Evolutionary conservation across 30 jellyfish, hydroid and myxozoan species (phyloP).

Genomic region (Morbakka virulenta): DNA sequence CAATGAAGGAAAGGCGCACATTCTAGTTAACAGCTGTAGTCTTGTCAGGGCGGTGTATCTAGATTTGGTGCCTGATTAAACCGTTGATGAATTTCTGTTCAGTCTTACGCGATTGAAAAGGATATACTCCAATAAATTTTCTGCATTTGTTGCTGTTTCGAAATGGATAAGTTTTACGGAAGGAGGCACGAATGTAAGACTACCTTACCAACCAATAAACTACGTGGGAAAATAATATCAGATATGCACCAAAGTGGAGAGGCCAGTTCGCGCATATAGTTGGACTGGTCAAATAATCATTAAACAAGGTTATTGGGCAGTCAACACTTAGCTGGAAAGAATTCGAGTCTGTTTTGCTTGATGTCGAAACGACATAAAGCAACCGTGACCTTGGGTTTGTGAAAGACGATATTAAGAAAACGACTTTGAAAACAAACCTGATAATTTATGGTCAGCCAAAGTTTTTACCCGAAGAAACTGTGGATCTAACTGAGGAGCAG

Average conservation of each 20-base stretch:
- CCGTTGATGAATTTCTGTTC: conserved; percentile 14
- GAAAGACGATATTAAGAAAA: conserved; percentile 21
- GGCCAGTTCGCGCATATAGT: conserved; percentile 44
- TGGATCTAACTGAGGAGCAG: background rate
- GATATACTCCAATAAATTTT: conserved; percentile 32
- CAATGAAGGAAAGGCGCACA: conserved; percentile 22
- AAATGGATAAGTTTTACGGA: conserved; percentile 26
- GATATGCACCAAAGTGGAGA: conserved; percentile 57
- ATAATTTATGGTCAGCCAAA: conserved; percentile 16
- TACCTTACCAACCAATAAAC: conserved; percentile 12
- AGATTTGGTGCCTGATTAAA: conserved; percentile 27
- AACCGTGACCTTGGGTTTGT: too few species aligned
- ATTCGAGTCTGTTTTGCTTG: conserved; percentile 14
- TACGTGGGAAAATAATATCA: conserved; percentile 39
- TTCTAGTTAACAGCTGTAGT: conserved; percentile 40
- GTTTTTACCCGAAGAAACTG: conserved; percentile 6
- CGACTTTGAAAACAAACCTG: conserved; percentile 17
- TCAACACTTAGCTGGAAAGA: background rate
- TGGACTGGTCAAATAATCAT: conserved; percentile 30
- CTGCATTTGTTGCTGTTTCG: conserved; percentile 5
- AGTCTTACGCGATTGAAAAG: conserved; percentile 26
- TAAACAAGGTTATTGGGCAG: conserved; percentile 25
- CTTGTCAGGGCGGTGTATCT: conserved; percentile 29
- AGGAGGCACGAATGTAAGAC: background rate
- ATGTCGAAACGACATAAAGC: conserved; percentile 10